Percentiles rank a stretch among this genome's conserved stretches.
Conservation (phyloP, 2,797 vertebrate species). For the Diplodus sargus region DNA sequence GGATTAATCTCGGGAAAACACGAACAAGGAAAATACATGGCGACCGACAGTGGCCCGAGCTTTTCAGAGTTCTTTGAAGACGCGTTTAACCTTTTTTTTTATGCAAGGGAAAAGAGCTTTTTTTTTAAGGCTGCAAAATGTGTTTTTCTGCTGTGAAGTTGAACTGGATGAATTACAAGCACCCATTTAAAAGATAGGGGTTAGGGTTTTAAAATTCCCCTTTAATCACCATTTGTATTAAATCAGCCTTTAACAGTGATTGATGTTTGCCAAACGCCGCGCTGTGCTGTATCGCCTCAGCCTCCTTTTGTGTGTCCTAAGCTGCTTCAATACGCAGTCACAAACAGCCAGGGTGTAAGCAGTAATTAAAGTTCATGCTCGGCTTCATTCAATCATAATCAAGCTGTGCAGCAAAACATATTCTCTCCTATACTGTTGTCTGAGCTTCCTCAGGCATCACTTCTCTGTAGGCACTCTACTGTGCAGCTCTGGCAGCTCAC, state of each 20-base stretch:
- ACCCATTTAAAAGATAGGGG: conserved; percentile 35
- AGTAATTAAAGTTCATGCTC: conserved; percentile 88
- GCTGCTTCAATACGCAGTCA: conserved; percentile 75
- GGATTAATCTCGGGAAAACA: conserved; percentile 62
- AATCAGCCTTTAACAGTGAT: conserved; percentile 71
- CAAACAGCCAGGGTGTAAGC: conserved; percentile 84
- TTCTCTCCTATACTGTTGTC: conserved; percentile 80
- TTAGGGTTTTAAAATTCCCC: conserved; percentile 54
- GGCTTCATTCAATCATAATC: conserved; percentile 88
- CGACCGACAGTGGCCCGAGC: conserved; percentile 20
- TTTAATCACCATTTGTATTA: conserved; percentile 67
- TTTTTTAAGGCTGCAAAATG: conserved; percentile 11
- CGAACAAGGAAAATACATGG: conserved; percentile 39
- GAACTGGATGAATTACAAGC: conserved; percentile 49
- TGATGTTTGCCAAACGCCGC: conserved; percentile 73
- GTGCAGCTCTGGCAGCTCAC: conserved; percentile 74
- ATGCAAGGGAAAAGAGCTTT: conserved; percentile 1
- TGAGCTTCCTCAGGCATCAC: conserved; percentile 75
- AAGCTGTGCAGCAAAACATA: conserved; percentile 83
- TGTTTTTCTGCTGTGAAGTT: conserved; percentile 36
- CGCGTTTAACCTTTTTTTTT: conserved; percentile 60
- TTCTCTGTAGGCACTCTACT: conserved; percentile 69
- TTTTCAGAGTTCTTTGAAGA: conserved; percentile 53
- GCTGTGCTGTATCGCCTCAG: conserved; percentile 64
- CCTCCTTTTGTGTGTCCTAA: conserved; percentile 79